Evolutionary conservation across 1,140 invertebrate genomes (phyloP).

Genomic region (Odontomachus brunneus): DNA sequence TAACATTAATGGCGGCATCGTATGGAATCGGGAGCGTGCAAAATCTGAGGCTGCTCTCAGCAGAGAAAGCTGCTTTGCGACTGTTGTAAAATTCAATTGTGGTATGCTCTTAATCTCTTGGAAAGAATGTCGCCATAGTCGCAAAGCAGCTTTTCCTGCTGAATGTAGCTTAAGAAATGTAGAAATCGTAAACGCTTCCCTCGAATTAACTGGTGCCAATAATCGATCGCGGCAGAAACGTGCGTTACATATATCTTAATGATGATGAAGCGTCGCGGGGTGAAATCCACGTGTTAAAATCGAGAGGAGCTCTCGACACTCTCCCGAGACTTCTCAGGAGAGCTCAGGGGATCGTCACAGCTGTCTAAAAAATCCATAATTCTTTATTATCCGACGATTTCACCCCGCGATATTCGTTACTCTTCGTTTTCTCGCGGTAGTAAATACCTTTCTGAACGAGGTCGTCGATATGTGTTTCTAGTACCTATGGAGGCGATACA

Average conservation of each 20-base stretch:
- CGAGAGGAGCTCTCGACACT: background rate
- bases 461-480: slow-evolving; percentile 83
- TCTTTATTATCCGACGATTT: slow-evolving; percentile 32
- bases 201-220: slow-evolving; percentile 5
- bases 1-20: too few relatives aligned
- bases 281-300: slow-evolving; percentile 2
- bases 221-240: background rate
- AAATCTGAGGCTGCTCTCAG: background rate
- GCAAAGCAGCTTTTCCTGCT: background rate
- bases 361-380: slow-evolving; percentile 30
- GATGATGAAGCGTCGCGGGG: background rate
- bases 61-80: too few relatives aligned
- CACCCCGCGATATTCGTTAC: slow-evolving; percentile 26
- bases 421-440: slow-evolving; percentile 27
- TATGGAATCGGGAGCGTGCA: background rate
- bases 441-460: slow-evolving; percentile 35
- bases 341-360: background rate
- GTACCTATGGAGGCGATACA: slow-evolving; percentile 92
- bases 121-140: too few relatives aligned
- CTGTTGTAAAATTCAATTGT: too few relatives aligned
- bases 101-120: too few relatives aligned
- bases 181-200: background rate
- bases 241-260: background rate
- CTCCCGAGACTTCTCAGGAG: slow-evolving; percentile 25
- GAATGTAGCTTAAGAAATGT: too few relatives aligned